phyloP scores from a whole-genome alignment of 2,797 vertebrate genomes.

The Pseudochromis fuscus region DNA sequence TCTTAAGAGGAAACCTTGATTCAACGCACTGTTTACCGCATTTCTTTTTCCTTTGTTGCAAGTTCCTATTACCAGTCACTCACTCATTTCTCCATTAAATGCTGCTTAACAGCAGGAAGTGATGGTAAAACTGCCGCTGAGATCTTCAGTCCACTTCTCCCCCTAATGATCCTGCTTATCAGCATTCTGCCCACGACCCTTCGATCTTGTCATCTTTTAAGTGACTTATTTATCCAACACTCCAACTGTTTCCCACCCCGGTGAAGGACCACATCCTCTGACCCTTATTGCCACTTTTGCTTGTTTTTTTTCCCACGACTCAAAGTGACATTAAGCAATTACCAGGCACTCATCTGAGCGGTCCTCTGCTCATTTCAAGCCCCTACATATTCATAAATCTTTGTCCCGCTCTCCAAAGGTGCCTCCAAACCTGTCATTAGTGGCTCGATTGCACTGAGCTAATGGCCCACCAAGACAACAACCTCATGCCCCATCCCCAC shows the following conservation, averaged over 20 bases:
- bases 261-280: constrained; percentile 32
- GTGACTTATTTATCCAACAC: constrained; percentile 52
- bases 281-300: constrained; percentile 21
- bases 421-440: constrained; percentile 64
- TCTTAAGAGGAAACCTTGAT: constrained; percentile 3
- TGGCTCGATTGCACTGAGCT: constrained; percentile 64
- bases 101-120: constrained; percentile 37
- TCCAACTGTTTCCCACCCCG: constrained; percentile 26
- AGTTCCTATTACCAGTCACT: constrained; percentile 20
- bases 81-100: constrained; percentile 29
- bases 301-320: constrained; percentile 18
- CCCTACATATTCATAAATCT: constrained; percentile 57
- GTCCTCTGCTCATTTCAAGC: constrained; percentile 49
- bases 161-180: constrained; percentile 13
- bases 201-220: constrained; percentile 37
- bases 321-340: constrained; percentile 63
- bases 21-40: neutral
- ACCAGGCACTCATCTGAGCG: constrained; percentile 34
- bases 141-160: constrained; percentile 19
- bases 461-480: constrained; percentile 57
- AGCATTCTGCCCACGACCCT: constrained; percentile 32
- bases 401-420: constrained; percentile 59
- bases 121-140: constrained; percentile 34
- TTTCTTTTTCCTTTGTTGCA: constrained; percentile 6
- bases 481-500: constrained; percentile 17